These are phyloP conservation scores for Hartigia nigra DNA, from an alignment of 2,888 invertebrate species.

Conservation along the genomic window DNA sequence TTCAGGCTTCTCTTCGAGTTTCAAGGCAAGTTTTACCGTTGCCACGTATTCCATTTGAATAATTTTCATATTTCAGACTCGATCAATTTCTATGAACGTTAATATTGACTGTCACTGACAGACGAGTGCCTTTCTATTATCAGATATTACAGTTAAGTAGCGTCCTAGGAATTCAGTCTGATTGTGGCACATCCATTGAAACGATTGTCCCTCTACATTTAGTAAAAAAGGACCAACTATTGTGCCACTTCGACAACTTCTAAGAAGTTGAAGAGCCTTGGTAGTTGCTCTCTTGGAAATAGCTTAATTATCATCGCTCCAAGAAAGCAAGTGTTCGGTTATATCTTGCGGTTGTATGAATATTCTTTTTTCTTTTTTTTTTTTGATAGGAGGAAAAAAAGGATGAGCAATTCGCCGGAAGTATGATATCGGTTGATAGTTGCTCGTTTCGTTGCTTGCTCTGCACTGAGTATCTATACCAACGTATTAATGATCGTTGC, in stretches of 20 bases:
- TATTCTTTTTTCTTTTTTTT: not conserved
- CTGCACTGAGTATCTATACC: not conserved
- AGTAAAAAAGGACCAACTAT: not conserved
- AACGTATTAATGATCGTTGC: not conserved
- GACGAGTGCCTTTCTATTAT: not conserved
- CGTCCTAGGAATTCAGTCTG: not conserved
- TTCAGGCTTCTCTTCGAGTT: not conserved
- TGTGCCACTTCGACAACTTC: not conserved
- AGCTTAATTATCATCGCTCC: not conserved
- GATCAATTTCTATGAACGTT: not conserved
- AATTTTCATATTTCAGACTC: no score
- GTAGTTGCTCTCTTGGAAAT: not conserved
- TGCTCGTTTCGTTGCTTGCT: not conserved
- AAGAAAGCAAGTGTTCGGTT: not conserved
- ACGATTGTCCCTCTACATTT: not conserved
- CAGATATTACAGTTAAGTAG: not conserved
- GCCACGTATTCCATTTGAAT: not conserved
- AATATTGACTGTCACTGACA: not conserved
- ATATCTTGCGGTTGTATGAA: not conserved
- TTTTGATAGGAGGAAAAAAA: not conserved
- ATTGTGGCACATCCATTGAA: not conserved
- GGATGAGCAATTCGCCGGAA: not conserved
- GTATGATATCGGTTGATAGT: not conserved
- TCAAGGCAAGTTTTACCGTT: not conserved
- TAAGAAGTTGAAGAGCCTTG: not conserved